Evolutionary conservation across 2,797 vertebrate species (phyloP).

Genomic region (Brotula barbata): DNA sequence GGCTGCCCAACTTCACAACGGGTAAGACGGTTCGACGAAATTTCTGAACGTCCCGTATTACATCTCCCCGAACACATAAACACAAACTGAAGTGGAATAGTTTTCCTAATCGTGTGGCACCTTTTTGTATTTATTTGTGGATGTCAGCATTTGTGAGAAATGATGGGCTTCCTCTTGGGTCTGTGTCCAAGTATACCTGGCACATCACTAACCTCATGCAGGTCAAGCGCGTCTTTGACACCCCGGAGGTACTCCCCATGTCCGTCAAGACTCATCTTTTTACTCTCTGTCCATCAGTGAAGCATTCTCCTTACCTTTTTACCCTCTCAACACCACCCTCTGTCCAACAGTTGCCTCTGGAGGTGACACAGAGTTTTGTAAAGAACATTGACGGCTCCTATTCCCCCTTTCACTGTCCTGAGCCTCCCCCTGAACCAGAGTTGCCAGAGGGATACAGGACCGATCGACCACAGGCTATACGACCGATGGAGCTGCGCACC

Average conservation of each 20-base stretch:
- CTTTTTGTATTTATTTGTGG: constrained; percentile 3
- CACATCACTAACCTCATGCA: constrained; percentile 89
- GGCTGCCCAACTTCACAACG: constrained; percentile 88
- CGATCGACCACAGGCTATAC: constrained; percentile 84
- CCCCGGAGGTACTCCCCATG: constrained; percentile 80
- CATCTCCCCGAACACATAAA: no score
- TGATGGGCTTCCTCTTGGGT: constrained; percentile 84
- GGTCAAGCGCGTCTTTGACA: constrained; percentile 92
- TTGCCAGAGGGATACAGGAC: constrained; percentile 66
- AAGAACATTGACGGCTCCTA: constrained; percentile 88
- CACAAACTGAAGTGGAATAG: neutral
- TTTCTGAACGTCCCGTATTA: no score
- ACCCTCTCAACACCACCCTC: neutral
- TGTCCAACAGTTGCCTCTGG: constrained; percentile 83
- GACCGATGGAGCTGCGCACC: constrained; percentile 89
- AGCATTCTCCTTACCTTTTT: neutral
- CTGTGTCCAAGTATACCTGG: constrained; percentile 92
- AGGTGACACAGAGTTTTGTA: constrained; percentile 89
- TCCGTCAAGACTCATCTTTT: neutral
- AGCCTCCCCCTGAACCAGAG: constrained; percentile 80
- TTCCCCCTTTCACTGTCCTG: constrained; percentile 82
- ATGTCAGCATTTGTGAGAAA: constrained; percentile 83
- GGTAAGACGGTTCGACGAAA: constrained; percentile 61
- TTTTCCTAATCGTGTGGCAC: neutral
- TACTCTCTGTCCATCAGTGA: neutral